Evolutionary conservation across 2,113 vertebrate genomes (phyloP).

Genomic region (Saimiri boliviensis): DNA sequence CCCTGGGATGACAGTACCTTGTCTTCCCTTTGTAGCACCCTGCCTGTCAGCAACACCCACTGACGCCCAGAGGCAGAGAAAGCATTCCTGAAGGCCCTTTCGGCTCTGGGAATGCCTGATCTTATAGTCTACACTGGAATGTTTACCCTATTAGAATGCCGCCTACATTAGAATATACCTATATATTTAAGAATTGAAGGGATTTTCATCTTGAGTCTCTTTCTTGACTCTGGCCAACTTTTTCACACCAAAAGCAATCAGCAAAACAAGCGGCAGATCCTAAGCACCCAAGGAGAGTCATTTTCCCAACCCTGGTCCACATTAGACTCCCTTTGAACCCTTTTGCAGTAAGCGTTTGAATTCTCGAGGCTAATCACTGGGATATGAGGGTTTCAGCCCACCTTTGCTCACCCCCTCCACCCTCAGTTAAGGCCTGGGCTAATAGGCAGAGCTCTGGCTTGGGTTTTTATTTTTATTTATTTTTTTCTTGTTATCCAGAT

Average conservation of each 20-base stretch:
- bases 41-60: not conserved
- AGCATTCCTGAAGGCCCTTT: not conserved
- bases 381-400: not conserved
- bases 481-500: constrained; percentile 60
- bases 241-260: constrained; percentile 47
- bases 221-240: constrained; percentile 49
- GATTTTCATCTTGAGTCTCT: constrained; percentile 63
- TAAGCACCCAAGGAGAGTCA: not conserved
- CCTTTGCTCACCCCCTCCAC: not conserved
- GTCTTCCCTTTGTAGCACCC: not conserved
- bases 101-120: constrained; percentile 56
- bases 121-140: constrained; percentile 54
- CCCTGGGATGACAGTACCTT: not conserved
- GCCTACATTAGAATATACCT: constrained; percentile 69
- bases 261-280: not conserved
- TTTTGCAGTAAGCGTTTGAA: not conserved
- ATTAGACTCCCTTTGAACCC: not conserved
- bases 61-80: not conserved
- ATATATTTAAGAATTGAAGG: constrained; percentile 73
- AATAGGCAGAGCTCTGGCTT: not conserved
- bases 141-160: constrained; percentile 61
- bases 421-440: not conserved
- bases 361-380: not conserved
- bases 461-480: constrained; percentile 62
- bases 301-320: not conserved